Conservation (phyloP, 2,888 invertebrate genomes). For the Pristionchus mayeri region DNA sequence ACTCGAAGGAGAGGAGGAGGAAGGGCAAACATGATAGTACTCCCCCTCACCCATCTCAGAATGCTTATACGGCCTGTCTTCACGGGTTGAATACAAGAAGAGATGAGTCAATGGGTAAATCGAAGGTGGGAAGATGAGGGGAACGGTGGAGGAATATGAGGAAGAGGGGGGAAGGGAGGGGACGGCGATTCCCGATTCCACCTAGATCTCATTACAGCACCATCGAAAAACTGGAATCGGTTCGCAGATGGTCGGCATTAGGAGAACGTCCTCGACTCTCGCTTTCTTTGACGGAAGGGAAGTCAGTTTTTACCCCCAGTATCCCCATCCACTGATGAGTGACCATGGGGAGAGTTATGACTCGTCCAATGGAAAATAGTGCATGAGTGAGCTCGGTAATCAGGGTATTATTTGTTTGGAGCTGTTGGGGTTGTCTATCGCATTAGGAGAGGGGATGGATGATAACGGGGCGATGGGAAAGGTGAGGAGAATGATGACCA, state of each 20-base stretch:
- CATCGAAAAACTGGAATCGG: conserved; percentile 36
- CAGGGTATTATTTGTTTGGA: conserved; percentile 22
- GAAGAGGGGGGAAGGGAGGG: background rate
- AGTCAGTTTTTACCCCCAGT: background rate
- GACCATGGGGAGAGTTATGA: conserved; percentile 28
- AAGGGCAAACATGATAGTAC: conserved; percentile 15
- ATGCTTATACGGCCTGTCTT: conserved; percentile 45
- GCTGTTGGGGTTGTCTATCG: background rate
- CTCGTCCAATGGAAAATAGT: background rate
- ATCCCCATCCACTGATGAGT: background rate
- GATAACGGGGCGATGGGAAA: conserved; percentile 9
- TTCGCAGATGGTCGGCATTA: conserved; percentile 28
- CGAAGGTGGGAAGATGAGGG: background rate
- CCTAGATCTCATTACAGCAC: conserved; percentile 29
- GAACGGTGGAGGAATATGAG: background rate
- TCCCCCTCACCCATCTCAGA: conserved; percentile 35
- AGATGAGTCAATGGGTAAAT: conserved; percentile 39
- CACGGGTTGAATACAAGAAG: conserved; percentile 37
- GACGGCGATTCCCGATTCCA: conserved; percentile 24
- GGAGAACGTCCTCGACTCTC: background rate
- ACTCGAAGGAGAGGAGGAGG: background rate
- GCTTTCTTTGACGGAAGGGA: background rate
- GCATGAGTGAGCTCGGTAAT: background rate
- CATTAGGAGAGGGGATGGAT: conserved; percentile 15
- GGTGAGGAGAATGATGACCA: background rate